These are phyloP conservation scores for Oscheius sp. DNA, from an alignment of 2,888 invertebrate genomes.

Conservation along the genomic window DNA sequence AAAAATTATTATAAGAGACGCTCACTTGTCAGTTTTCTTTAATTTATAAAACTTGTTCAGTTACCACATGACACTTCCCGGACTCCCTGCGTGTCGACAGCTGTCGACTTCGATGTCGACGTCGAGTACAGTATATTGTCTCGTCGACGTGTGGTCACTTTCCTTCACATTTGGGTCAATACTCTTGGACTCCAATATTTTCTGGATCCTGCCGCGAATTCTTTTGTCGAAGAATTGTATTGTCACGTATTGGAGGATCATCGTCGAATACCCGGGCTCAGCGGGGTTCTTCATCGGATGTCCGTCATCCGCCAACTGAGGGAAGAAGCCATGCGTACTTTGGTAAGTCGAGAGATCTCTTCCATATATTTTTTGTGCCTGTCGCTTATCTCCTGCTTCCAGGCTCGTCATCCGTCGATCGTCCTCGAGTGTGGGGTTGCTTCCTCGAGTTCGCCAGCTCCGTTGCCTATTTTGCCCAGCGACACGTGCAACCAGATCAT, in stretches of 20 bases:
- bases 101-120: slow-evolving; percentile 41
- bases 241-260: slow-evolving; percentile 81
- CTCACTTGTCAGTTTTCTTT: slow-evolving; percentile 41
- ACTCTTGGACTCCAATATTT: slow-evolving; percentile 83
- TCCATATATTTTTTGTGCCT: too few species aligned
- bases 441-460: slow-evolving; percentile 60
- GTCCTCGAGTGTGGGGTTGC: slow-evolving; percentile 70
- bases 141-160: slow-evolving; percentile 82
- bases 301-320: slow-evolving; percentile 41
- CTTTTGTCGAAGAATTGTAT: slow-evolving; percentile 83
- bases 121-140: slow-evolving; percentile 41
- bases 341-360: not conserved
- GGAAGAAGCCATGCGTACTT: slow-evolving; percentile 41
- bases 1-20: slow-evolving; percentile 68
- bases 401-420: slow-evolving; percentile 61
- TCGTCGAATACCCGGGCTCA: slow-evolving; percentile 40
- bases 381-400: too few species aligned
- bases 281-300: slow-evolving; percentile 68
- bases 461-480: slow-evolving; percentile 68
- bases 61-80: slow-evolving; percentile 13
- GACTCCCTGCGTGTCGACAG: slow-evolving; percentile 21
- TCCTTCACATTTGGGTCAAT: slow-evolving; percentile 83
- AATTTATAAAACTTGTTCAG: not conserved
- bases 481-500: slow-evolving; percentile 70
- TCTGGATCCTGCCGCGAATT: slow-evolving; percentile 81